These are phyloP conservation scores for Plestiodon gilberti DNA, from an alignment of 2,113 vertebrate genomes.

Conservation along the genomic window DNA sequence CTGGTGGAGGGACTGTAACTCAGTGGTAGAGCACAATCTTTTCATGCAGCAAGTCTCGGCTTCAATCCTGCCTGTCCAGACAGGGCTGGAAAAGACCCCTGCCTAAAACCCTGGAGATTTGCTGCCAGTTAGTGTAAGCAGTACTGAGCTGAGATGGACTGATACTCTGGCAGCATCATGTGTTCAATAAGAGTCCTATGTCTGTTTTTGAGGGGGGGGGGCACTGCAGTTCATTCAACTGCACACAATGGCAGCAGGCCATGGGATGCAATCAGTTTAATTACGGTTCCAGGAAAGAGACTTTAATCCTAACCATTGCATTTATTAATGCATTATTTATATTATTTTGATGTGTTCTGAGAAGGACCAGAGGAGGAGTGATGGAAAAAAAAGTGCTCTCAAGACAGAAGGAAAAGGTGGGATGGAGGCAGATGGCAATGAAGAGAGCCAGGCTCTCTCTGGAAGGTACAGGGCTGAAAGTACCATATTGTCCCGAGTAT, in stretches of 20 bases:
- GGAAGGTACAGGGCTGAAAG: not conserved
- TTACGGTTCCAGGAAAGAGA: not conserved
- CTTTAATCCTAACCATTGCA: not conserved
- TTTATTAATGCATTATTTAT: constrained; percentile 23
- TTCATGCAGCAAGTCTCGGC: too few species aligned
- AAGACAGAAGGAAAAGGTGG: not conserved
- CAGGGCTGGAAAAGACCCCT: too few species aligned
- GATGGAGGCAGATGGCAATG: not conserved
- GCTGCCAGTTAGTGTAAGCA: too few species aligned
- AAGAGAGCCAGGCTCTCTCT: not conserved
- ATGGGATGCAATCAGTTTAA: constrained; percentile 11
- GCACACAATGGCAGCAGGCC: not conserved
- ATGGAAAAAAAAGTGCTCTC: not conserved
- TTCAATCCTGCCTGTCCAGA: too few species aligned
- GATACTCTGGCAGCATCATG: too few species aligned
- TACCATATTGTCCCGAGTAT: too few species aligned
- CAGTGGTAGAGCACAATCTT: too few species aligned
- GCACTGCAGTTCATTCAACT: not conserved
- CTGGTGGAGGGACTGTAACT: too few species aligned
- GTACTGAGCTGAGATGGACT: too few species aligned
- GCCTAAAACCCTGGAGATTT: too few species aligned
- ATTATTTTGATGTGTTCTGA: constrained; percentile 2
- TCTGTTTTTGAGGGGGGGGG: not conserved
- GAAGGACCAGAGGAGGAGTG: not conserved
- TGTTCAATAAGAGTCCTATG: too few species aligned